Base-by-base conservation (phyloP, 2,888 invertebrate species). In the Noctua fimbriata region DNA sequence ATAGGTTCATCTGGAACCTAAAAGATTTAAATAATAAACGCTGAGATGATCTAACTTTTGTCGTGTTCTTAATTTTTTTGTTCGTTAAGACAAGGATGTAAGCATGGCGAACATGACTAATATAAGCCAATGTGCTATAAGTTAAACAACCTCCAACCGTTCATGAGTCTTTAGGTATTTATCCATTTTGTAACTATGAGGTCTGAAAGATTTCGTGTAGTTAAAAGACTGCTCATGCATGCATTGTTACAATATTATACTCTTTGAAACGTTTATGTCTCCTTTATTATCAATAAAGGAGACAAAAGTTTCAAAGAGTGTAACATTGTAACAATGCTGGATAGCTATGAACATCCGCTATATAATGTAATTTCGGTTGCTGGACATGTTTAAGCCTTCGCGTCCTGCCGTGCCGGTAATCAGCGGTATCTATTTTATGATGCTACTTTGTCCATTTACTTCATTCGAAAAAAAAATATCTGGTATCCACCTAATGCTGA, bases 21-120 rank as follows among this genome's bases (percentile, higher is more conserved):
- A 77, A 66, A 81, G 72, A 81, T 60, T 1, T 44, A 32, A 65
- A 77, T 66, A 65, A 79, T 72, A 70, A 77, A 75, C 41, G 60
- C 58, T 70, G 18, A 79, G 79, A 81, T 86, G 84, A 87, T 78
- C 81, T 86, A 86, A 83, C 78, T 83, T 77, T 87, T 80, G 83
- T 82, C 81, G 72, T 84, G 84, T 81, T 84, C 36, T 81, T 73
- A 67, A 78, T 84, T 89, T 87, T 87, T 89, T 86, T 89, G 81
- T 78, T 12, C 55, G n/a, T 44, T 79, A 76, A 73, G 16, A 83
- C 81, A 85, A 87, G 86, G 86, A 89, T 88, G 81, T 89, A 79
- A 78, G 76, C 73, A 71, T 82, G 66, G 65, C 32, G 24, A 71
- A 69, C 65, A 47, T 89, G 89, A 89, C 85, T 89, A 87, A 88